Conservation (phyloP, 2,797 vertebrate genomes). For the Danio albolineatus region DNA sequence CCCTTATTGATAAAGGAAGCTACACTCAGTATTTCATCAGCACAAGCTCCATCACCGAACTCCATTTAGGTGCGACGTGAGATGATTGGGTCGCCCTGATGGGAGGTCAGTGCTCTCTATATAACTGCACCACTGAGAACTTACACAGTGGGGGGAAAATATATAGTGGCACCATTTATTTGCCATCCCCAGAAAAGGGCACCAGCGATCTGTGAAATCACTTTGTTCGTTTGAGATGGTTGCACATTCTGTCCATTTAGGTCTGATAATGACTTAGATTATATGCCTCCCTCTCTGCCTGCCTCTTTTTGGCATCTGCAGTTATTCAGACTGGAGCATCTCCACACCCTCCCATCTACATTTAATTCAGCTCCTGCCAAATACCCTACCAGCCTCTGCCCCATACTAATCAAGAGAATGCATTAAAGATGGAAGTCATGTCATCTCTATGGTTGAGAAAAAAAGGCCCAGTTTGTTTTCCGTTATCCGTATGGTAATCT, state of each 20-base stretch:
- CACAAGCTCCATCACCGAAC: slow-evolving; percentile 61
- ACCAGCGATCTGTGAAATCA: slow-evolving; percentile 87
- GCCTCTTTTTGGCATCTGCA: slow-evolving; percentile 74
- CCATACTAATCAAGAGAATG: slow-evolving; percentile 76
- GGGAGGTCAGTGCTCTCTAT: slow-evolving; percentile 71
- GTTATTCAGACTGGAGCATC: slow-evolving; percentile 76
- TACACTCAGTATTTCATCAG: slow-evolving; percentile 55
- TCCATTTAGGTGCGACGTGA: slow-evolving; percentile 63
- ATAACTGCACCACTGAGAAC: slow-evolving; percentile 76
- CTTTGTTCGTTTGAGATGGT: slow-evolving; percentile 85
- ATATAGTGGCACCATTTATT: slow-evolving; percentile 82
- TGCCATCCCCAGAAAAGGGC: slow-evolving; percentile 83
- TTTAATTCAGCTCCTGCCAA: slow-evolving; percentile 79
- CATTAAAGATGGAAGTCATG: slow-evolving; percentile 80
- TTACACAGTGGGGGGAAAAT: slow-evolving; percentile 67
- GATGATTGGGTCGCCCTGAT: slow-evolving; percentile 70
- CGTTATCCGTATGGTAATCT: slow-evolving; percentile 88
- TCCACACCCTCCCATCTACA: slow-evolving; percentile 74
- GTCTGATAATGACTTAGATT: slow-evolving; percentile 84
- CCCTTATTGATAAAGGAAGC: slow-evolving; percentile 63
- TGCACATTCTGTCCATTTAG: slow-evolving; percentile 85
- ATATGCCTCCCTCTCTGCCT: slow-evolving; percentile 75
- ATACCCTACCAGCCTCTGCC: slow-evolving; percentile 73
- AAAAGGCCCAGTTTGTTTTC: slow-evolving; percentile 80
- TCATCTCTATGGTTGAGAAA: slow-evolving; percentile 79